phyloP scores from a whole-genome alignment of 2,797 vertebrate species.

The Rhinophrynus dorsalis region DNA sequence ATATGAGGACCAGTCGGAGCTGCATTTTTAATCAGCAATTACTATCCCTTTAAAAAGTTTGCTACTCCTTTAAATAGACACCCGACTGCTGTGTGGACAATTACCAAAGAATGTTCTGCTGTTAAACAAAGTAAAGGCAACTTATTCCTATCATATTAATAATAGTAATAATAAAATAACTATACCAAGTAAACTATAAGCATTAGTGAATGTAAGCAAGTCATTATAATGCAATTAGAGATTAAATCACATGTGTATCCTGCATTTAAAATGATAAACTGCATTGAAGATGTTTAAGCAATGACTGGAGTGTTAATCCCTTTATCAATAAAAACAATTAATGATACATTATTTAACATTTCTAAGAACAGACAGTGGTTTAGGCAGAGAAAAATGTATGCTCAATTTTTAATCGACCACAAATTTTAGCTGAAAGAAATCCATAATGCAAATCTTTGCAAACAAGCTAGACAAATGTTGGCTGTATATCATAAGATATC shows the following conservation, averaged over 20 bases:
- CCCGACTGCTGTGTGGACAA: no score
- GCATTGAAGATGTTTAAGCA: background rate
- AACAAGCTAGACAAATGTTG: background rate
- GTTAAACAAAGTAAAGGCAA: no score
- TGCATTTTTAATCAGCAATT: no score
- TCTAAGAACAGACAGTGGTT: background rate
- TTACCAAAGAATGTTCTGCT: no score
- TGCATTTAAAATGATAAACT: background rate
- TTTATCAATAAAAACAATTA: conserved; percentile 1
- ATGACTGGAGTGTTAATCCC: background rate
- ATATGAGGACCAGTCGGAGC: no score
- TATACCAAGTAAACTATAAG: no score
- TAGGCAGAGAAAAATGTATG: background rate
- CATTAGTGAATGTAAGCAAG: background rate
- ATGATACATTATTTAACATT: conserved; percentile 20
- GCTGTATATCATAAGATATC: background rate
- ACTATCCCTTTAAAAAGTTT: no score
- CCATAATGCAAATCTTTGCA: background rate
- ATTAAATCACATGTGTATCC: background rate
- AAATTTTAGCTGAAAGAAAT: background rate
- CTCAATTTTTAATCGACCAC: background rate
- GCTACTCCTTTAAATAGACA: no score
- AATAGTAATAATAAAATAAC: no score
- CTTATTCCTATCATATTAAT: no score
- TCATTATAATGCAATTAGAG: conserved; percentile 21